Base-by-base conservation (phyloP, 2,113 vertebrate species). In the Ancistrus triradiatus region DNA sequence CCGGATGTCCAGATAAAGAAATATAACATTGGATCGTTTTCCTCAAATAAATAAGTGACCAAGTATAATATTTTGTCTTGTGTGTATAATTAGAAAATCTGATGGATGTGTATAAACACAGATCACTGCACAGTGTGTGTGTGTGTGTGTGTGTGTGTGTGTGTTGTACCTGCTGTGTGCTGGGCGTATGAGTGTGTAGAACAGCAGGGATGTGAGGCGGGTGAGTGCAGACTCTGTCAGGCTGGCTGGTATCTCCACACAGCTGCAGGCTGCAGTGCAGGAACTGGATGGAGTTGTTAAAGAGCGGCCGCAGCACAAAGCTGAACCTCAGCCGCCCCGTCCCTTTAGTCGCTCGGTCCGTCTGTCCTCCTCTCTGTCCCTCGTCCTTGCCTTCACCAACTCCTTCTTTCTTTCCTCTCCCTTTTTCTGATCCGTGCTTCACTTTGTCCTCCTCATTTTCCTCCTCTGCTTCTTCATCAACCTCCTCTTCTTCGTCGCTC, bases 261-360 rank as follows among this genome's bases (percentile, higher is more conserved):
- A 89, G 59, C 1, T 17, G 77, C 8, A 90, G 74, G 40, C 77
- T 83, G 80, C 89, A 90, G 79, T 91, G 89, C 47, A 92, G 78
- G 52, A 90, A 90, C 75, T 91, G 90, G 24, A 90, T 66, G 6
- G 88, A 84, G 64, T 86, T 56, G 8, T 86, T 89, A 74, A 77
- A 90, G 70, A 84, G 50, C 0, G 86, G 84, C 2, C 43, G 69
- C 38, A 90, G 76, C 47, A 84, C 24, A 27, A 90, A 90, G 53
- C 84, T 89, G 68, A 91, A 89, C 42, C 82, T 77, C 27, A 86
- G 51, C 0, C 58, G 59, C 1, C 28, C 7, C 9, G 11, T 28
- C 47, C 10, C 11, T 17, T 7, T 25, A n/a, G 14, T 25, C 3
- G 18, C 53, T 3, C 17, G 44, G 3, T 2, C 6, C 27, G 17